Percentiles rank a stretch among this genome's conserved stretches.
Evolutionary conservation across 2,888 invertebrate genomes (phyloP).

Genomic region (Tridacna gigas): DNA sequence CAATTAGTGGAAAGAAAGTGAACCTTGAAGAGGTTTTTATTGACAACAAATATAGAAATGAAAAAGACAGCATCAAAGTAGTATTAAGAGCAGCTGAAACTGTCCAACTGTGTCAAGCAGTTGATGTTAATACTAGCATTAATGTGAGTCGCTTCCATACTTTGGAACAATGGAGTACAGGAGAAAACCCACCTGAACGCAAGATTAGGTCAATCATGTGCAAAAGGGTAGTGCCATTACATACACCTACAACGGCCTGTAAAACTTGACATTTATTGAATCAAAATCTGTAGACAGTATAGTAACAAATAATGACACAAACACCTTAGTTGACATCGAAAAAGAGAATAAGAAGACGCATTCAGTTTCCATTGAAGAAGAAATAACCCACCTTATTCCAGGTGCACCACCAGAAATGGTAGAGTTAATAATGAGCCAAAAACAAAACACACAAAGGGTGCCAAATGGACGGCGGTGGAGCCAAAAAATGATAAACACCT

Average conservation of each 20-base stretch:
- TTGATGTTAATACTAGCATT: background rate
- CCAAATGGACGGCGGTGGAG: constrained; percentile 45
- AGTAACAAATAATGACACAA: background rate
- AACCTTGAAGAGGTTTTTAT: background rate
- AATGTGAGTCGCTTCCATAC: constrained; percentile 12
- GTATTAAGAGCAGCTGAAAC: constrained; percentile 2
- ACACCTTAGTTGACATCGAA: background rate
- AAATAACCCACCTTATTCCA: constrained; percentile 41
- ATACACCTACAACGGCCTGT: constrained; percentile 13
- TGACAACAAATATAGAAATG: background rate
- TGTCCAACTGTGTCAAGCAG: constrained; percentile 31
- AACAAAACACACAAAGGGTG: constrained; percentile 26
- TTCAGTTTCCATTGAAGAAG: constrained; percentile 3
- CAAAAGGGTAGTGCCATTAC: constrained; percentile 30
- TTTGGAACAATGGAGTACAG: background rate
- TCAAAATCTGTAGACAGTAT: background rate
- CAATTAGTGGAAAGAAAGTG: background rate
- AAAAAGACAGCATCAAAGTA: background rate
- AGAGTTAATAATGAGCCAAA: constrained; percentile 40
- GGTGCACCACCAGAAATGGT: constrained; percentile 40
- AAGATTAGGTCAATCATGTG: constrained; percentile 32
- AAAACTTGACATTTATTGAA: constrained; percentile 33
- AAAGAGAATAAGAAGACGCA: too few species aligned
- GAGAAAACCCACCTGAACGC: background rate
- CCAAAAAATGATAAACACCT: constrained; percentile 31